Evolutionary conservation across 2,113 vertebrate species (phyloP).

Genomic region (Plecotus auritus): DNA sequence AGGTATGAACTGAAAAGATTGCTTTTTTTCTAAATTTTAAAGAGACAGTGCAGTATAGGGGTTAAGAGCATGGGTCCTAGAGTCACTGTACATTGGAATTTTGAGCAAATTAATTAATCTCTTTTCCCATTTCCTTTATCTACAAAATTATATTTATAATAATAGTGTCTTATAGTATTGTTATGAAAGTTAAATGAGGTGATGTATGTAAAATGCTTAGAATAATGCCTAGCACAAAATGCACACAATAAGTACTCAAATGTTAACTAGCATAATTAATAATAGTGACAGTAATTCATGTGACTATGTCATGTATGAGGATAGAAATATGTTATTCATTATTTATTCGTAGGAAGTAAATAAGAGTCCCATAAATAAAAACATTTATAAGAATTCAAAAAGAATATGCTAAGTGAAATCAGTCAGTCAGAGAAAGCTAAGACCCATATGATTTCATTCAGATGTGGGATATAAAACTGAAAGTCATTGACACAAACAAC

Average conservation of each 20-base stretch:
- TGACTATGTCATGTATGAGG: neutral
- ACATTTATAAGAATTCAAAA: neutral
- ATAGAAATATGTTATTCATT: neutral
- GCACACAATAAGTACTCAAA: neutral
- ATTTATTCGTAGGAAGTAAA: neutral
- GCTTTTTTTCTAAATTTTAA: neutral
- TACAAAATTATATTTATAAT: neutral
- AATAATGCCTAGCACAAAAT: neutral
- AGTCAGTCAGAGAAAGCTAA: neutral
- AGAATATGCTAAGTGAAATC: neutral
- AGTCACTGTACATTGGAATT: neutral
- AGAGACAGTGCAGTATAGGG: neutral
- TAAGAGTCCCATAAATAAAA: constrained; percentile 1
- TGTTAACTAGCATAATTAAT: neutral
- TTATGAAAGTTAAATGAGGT: neutral
- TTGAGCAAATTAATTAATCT: neutral
- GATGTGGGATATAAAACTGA: neutral
- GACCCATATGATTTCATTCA: neutral
- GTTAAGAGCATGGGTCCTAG: neutral
- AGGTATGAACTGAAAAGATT: neutral
- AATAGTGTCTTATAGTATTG: neutral
- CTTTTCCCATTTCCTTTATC: constrained; percentile 11
- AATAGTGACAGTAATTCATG: neutral
- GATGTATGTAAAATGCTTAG: neutral
- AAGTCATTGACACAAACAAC: neutral